These are phyloP conservation scores for Loris lydekkerianus DNA, from an alignment of 2,797 vertebrate species.

Conservation along the genomic window DNA sequence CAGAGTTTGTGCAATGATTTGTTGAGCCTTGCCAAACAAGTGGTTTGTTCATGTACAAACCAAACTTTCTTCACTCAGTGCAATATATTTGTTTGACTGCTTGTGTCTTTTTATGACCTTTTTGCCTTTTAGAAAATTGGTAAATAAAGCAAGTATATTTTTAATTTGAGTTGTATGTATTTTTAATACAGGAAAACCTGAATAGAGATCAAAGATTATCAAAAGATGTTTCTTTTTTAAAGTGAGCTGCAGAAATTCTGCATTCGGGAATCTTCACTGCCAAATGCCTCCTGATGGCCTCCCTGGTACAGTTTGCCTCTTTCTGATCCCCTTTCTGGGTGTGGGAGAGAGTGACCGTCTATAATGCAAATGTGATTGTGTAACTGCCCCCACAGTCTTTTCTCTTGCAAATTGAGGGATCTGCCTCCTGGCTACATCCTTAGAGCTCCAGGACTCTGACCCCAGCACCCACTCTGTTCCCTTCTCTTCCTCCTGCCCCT, in stretches of 20 bases:
- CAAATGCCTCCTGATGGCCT: accelerated
- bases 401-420: not conserved
- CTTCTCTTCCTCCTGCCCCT: too few relatives aligned
- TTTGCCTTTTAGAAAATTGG: conserved; percentile 90
- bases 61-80: conserved; percentile 86
- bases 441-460: not conserved
- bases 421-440: not conserved
- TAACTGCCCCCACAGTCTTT: accelerated
- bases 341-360: not conserved
- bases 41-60: conserved; percentile 80
- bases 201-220: not conserved
- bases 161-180: conserved; percentile 79
- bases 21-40: conserved; percentile 78
- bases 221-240: not conserved
- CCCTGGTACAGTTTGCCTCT: too few relatives aligned
- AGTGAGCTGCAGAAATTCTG: not conserved
- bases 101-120: conserved; percentile 90
- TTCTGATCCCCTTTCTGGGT: not conserved
- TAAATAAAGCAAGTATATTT: conserved; percentile 91
- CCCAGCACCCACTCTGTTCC: not conserved
- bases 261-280: not conserved
- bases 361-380: too few relatives aligned
- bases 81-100: conserved; percentile 88
- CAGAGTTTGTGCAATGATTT: conserved; percentile 77
- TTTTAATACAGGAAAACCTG: not conserved